Evolutionary conservation across 2,888 invertebrate genomes (phyloP), one percentile per base, ranked within the genome.

Genomic region (Gymnoscelis rufifasciata): DNA sequence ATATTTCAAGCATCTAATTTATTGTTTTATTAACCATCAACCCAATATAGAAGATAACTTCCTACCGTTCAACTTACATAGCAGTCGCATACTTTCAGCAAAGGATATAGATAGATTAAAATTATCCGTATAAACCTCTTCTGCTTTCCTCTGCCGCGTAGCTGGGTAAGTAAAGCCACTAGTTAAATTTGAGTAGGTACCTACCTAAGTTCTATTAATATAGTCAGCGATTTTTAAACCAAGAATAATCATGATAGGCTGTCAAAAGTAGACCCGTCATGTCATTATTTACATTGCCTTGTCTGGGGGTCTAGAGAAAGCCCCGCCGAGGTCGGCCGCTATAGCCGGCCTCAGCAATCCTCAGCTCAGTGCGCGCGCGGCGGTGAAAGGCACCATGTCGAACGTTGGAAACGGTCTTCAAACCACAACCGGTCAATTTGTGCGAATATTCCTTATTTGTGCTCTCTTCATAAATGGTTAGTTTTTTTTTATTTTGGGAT

Each of bases 381-480:
- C 79, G 74, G 87, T 87, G 87, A 88, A 87, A 84, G 87, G 88
- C 61, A 66, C 62, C 70, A 83, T 83, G 83, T 70, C 70, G 64
- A 64, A 61, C 61, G 15, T 33, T 14, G 71, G 68, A 64, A 71
- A 66, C 69, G 54, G 68, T 64, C 66, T 60, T 59, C 71, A 73
- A 60, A 62, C 68, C 67, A 82, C 79, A 78, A 68, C 75, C 68
- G 71, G 73, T 56, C 51, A 65, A 43, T 68, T 68, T 63, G 71
- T 76, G 78, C 76, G 79, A 74, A 73, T 83, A 70, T 65, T 84
- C 56, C 52, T 82, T 50, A 71, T 84, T 56, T 81, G 83, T 79
- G 82, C 77, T 64, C 68, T 86, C 66, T 68, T 84, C 57, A 73
- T 78, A 54, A 75, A 78, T 70, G 87, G 87, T 88, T 78, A 75